phyloP scores from a whole-genome alignment of 2,113 vertebrate species.

The Okapia johnstoni region DNA sequence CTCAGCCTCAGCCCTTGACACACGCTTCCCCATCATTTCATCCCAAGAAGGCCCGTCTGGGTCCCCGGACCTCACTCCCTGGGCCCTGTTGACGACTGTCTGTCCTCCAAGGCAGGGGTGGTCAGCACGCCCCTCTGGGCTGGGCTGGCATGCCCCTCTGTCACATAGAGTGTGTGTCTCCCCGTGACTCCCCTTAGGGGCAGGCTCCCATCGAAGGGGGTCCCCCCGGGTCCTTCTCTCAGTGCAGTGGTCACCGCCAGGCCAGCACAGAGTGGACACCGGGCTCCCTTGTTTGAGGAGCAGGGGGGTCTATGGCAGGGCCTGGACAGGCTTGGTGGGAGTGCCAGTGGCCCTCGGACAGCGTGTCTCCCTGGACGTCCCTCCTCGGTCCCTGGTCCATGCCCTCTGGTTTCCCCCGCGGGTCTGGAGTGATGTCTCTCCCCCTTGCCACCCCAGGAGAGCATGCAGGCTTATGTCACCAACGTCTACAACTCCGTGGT shows the following conservation, averaged over 20 bases:
- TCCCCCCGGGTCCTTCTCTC: accelerated
- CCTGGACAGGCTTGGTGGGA: not conserved
- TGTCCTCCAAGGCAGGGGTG: not conserved
- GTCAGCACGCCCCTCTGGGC: not conserved
- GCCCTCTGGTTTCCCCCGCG: accelerated
- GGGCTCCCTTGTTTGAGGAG: accelerated
- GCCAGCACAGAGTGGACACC: not conserved
- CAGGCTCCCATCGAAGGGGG: not conserved
- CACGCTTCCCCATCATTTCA: not conserved
- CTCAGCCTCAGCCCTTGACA: not conserved
- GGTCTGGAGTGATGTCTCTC: too few species aligned
- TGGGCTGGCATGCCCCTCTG: accelerated
- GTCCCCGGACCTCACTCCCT: accelerated
- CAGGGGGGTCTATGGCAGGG: accelerated
- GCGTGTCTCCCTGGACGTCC: accelerated
- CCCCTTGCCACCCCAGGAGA: constrained; percentile 82
- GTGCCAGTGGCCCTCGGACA: not conserved
- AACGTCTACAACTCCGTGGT: constrained; percentile 89
- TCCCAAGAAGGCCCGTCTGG: not conserved
- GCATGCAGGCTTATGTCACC: constrained; percentile 90
- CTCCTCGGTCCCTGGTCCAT: not conserved
- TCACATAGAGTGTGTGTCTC: accelerated
- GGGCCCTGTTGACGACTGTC: accelerated
- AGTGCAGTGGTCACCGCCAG: accelerated
- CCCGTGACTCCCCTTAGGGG: not conserved